Conservation (phyloP, 1,140 invertebrate species). For the Aphis craccivora region DNA sequence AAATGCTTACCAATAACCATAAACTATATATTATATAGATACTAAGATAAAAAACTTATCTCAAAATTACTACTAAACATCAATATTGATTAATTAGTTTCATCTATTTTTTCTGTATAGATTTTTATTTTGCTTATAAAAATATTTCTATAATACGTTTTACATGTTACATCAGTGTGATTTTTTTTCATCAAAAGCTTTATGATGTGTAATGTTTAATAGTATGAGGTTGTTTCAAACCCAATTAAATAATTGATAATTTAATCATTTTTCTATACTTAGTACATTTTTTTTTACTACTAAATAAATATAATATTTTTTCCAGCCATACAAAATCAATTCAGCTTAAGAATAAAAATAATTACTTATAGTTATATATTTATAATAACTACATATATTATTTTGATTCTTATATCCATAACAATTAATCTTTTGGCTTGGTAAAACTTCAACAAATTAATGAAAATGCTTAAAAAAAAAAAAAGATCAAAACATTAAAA, state of each 20-base stretch:
- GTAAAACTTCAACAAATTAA: background rate
- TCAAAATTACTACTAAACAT: background rate
- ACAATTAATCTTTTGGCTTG: background rate
- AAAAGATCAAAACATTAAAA: no score
- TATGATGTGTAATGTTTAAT: background rate
- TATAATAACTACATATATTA: background rate
- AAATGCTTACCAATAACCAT: background rate
- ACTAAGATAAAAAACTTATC: background rate
- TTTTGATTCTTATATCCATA: background rate
- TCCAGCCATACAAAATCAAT: background rate
- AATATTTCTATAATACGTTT: background rate
- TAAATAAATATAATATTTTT: background rate
- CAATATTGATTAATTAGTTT: background rate
- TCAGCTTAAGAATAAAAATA: background rate
- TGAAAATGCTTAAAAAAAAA: no score
- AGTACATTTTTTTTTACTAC: background rate
- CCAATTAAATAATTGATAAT: background rate
- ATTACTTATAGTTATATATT: no score
- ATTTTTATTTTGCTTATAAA: background rate
- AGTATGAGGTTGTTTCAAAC: background rate
- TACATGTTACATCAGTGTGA: background rate
- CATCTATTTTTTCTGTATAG: background rate
- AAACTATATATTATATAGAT: background rate
- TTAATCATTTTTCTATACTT: background rate
- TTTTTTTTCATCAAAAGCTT: background rate